Evolutionary conservation across 1,140 invertebrate species (phyloP), one percentile per base, ranked within the genome.

Genomic region (Scaptodrosophila lebanonensis): DNA sequence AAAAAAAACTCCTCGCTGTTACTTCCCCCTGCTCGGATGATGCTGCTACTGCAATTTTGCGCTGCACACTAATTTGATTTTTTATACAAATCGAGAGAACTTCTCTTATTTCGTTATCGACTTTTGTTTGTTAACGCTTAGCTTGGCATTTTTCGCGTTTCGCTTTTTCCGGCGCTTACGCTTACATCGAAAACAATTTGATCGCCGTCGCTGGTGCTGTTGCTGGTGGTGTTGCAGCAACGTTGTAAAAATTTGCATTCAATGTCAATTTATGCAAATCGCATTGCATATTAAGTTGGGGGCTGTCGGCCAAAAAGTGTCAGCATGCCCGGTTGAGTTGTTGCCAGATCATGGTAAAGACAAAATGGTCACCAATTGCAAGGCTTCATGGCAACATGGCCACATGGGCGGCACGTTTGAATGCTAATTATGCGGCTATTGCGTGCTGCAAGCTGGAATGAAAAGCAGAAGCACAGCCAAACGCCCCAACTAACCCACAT

Each of bases 91-190:
- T 77, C 73, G 72, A 64, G 35, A 50, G 38, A 40, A 52, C 17
- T 47, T 57, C 67, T 79, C 54, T 66, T 61, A 79, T 79, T 79
- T 79, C 75, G 68, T 79, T 77, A 77, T 77, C 68, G 73, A 72
- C 68, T 77, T 77, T 79, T 77, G 73, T 77, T 77, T 79, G 68
- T 73, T 73, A 77, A 68, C 73, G 73, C 73, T 77, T 79, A 82
- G 73, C 73, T 79, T 73, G 73, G 40, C 73, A 58, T 68, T 79
- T 79, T 79, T 77, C 44, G 45, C 51, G 35, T 25, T 53, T 49
- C 29, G 49, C 30, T 33, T 52, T 47, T 27, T 45, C 11, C 53
- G 9, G 11, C 33, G 43, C 36, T 25, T 27, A 30, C 30, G 40
- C 40, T 53, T 54, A 51, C 63, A 67, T 54, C n/a, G 62, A 76